Conservation (phyloP, 2,888 invertebrate genomes). For the Drosophila stalkeri region DNA sequence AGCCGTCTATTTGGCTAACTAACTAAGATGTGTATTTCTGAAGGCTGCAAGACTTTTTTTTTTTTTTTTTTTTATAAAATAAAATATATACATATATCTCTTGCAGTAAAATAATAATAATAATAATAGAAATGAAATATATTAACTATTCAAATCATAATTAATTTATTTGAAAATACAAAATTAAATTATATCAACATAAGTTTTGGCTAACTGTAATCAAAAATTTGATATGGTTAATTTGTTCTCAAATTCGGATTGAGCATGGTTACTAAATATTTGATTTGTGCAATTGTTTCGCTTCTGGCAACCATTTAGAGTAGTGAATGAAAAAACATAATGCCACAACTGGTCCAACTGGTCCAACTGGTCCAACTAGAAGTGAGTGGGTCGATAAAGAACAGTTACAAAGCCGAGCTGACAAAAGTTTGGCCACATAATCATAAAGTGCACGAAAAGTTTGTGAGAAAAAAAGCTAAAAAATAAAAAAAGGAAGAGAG, state of each 20-base stretch:
- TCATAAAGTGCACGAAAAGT: conserved; percentile 71
- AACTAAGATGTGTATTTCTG: not conserved
- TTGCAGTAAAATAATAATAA: no score
- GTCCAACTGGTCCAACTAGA: conserved; percentile 16
- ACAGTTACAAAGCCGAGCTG: conserved; percentile 39
- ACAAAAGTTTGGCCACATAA: conserved; percentile 66
- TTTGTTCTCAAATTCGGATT: not conserved
- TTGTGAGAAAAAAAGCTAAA: conserved; percentile 15
- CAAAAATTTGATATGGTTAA: not conserved
- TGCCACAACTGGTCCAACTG: conserved; percentile 12
- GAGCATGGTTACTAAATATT: not conserved
- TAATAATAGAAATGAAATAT: no score
- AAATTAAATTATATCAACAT: no score
- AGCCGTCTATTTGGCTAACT: not conserved
- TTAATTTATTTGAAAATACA: no score
- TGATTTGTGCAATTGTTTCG: not conserved
- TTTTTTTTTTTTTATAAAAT: no score
- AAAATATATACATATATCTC: no score
- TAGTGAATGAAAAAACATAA: conserved; percentile 30
- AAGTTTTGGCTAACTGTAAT: not conserved
- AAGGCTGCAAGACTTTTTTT: no score
- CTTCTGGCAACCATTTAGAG: not conserved
- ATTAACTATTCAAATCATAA: no score
- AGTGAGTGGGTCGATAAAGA: conserved; percentile 8
- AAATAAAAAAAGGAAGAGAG: not conserved